phyloP scores from a whole-genome alignment of 2,888 invertebrate species.

The Ornithoptera alexandrae region DNA sequence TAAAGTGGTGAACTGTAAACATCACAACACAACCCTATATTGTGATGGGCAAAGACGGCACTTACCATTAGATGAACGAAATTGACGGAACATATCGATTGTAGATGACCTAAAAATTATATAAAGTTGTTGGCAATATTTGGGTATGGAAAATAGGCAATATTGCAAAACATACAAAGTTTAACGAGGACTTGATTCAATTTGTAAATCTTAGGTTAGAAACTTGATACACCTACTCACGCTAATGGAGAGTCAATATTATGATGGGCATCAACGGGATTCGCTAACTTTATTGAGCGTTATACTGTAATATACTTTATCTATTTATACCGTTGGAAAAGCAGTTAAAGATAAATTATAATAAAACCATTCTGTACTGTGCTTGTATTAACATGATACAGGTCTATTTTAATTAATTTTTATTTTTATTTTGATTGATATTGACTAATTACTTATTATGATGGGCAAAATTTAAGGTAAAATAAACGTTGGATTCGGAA shows the following conservation, averaged over 20 bases:
- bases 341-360: neutral
- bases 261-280: constrained; percentile 8
- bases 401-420: neutral
- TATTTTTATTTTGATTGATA: too few relatives aligned
- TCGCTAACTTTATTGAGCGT: neutral
- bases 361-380: neutral
- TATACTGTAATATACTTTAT: neutral
- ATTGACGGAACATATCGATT: too few relatives aligned
- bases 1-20: too few relatives aligned
- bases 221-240: constrained; percentile 18
- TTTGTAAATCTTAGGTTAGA: constrained; percentile 17
- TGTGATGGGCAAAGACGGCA: too few relatives aligned
- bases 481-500: too few relatives aligned
- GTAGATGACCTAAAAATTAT: too few relatives aligned
- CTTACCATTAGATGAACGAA: too few relatives aligned
- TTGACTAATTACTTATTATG: too few relatives aligned
- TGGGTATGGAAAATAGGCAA: neutral
- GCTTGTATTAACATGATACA: neutral
- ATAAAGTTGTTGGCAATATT: too few relatives aligned
- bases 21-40: too few relatives aligned
- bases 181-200: constrained; percentile 11
- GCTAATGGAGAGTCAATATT: constrained; percentile 24
- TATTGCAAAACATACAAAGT: neutral
- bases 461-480: too few relatives aligned
- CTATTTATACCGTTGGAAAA: neutral